Base-by-base conservation (phyloP, 2,113 vertebrate genomes). In the Macquaria ambigua region DNA sequence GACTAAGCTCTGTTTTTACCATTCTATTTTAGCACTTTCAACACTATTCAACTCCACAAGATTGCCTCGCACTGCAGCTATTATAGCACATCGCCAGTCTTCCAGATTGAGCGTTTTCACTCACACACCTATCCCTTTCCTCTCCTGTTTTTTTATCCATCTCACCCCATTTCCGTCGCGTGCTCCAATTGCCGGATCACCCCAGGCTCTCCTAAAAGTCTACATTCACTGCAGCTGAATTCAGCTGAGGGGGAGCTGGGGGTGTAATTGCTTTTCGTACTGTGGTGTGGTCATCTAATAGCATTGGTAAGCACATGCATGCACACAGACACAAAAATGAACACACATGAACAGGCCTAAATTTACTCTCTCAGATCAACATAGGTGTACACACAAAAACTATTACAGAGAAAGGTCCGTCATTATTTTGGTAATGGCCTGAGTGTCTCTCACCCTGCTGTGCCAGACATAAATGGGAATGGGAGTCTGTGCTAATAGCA, bases 221-320 rank as follows among this genome's bases (percentile, higher is more conserved):
- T 82, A 76, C 82, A 79, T 75, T 89, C 82, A 85, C 88, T 90
- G 80, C 58, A 81, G 81, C 85, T 88, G 87, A 90, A 92, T 92
- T 93, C 81, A 85, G 79, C 83, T 61, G 39, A 79, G 74, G 66
- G 84, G 56, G 70, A 82, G 74, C 79, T 62, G 58, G 34, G 83
- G 74, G 82, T 92, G 85, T 92, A 90, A 93, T 93, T 93, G 90
- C 85, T 92, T 92, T 91, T 87, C 91, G 83, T 91, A 84, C 84
- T 79, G 59, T 63, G 48, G 81, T 55, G 66, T 77, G 86, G 93
- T 87, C 90, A 82, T 88, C 76, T 91, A 81, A 85, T 84, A 68
- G 50, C 62, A 66, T 48, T 73, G 74, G 77, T 89, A 80, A 92
- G 78, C 76, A 89, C 81, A 87, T 84, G 78, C 82, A 82, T 76